Evolutionary conservation across 2,888 invertebrate species (phyloP).

Genomic region (Alentia gelatinosa): DNA sequence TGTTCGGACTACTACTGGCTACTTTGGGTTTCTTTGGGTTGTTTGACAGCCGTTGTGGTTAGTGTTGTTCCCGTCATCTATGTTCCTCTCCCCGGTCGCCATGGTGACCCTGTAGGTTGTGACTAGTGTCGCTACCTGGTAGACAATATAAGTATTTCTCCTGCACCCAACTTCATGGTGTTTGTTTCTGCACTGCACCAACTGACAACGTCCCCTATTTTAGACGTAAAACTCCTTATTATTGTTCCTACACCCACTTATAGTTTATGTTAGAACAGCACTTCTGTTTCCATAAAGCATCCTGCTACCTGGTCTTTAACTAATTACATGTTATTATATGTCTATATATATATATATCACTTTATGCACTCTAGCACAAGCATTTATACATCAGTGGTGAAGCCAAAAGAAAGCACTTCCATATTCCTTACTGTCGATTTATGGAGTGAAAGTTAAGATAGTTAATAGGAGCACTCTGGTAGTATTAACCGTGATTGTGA

Average conservation of each 20-base stretch:
- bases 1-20: neutral
- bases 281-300: neutral
- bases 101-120: neutral
- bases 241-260: neutral
- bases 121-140: neutral
- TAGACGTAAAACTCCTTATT: neutral
- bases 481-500: slow-evolving; percentile 42
- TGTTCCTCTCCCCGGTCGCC: neutral
- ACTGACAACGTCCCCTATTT: neutral
- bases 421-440: neutral
- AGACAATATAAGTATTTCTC: neutral
- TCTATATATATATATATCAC: neutral
- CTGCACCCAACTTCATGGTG: slow-evolving; percentile 44
- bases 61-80: neutral
- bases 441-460: neutral
- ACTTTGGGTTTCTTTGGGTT: neutral
- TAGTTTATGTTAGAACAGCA: slow-evolving; percentile 1
- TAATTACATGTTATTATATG: neutral
- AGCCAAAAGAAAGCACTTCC: neutral
- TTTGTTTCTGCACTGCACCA: slow-evolving; percentile 29
- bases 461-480: neutral
- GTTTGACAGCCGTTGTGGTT: neutral
- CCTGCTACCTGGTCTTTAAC: neutral
- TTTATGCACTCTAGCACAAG: neutral
- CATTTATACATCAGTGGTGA: neutral